These are phyloP conservation scores for Drosophila ficusphila DNA, from an alignment of 1,140 invertebrate species.

Conservation along the genomic window DNA sequence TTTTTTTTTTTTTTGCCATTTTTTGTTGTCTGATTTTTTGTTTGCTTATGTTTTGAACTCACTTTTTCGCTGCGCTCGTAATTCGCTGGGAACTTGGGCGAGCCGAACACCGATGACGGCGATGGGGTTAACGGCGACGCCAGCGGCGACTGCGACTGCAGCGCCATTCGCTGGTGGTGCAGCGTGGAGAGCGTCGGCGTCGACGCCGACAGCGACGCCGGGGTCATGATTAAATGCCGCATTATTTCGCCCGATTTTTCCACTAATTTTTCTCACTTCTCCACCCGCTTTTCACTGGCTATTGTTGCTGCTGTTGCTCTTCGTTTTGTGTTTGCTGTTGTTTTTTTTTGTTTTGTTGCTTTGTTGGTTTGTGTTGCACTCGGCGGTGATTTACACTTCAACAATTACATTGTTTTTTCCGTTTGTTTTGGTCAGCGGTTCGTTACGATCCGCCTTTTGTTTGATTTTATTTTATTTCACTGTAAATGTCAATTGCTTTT, in stretches of 20 bases:
- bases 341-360: slow-evolving; percentile 24
- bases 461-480: slow-evolving; percentile 32
- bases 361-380: slow-evolving; percentile 19
- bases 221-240: slow-evolving; percentile 81
- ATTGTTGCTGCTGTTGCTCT: slow-evolving; percentile 20
- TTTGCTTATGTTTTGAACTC: slow-evolving; percentile 54
- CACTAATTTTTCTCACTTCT: slow-evolving; percentile 48
- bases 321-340: slow-evolving; percentile 26
- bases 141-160: slow-evolving; percentile 42
- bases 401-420: slow-evolving; percentile 60
- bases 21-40: slow-evolving; percentile 14
- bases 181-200: slow-evolving; percentile 77
- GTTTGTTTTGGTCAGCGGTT: slow-evolving; percentile 39
- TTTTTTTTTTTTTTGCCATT: slow-evolving; percentile 9
- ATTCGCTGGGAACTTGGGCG: slow-evolving; percentile 80
- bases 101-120: slow-evolving; percentile 62
- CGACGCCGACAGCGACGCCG: slow-evolving; percentile 76
- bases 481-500: slow-evolving; percentile 76
- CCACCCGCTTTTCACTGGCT: slow-evolving; percentile 40
- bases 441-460: slow-evolving; percentile 24
- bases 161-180: slow-evolving; percentile 68
- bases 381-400: slow-evolving; percentile 45
- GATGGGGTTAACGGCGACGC: slow-evolving; percentile 60
- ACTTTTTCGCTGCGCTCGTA: slow-evolving; percentile 83
- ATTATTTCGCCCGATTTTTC: slow-evolving; percentile 33